These are phyloP conservation scores for Neomonachus schauinslandi DNA, from an alignment of 2,113 vertebrate species.

Conservation along the genomic window DNA sequence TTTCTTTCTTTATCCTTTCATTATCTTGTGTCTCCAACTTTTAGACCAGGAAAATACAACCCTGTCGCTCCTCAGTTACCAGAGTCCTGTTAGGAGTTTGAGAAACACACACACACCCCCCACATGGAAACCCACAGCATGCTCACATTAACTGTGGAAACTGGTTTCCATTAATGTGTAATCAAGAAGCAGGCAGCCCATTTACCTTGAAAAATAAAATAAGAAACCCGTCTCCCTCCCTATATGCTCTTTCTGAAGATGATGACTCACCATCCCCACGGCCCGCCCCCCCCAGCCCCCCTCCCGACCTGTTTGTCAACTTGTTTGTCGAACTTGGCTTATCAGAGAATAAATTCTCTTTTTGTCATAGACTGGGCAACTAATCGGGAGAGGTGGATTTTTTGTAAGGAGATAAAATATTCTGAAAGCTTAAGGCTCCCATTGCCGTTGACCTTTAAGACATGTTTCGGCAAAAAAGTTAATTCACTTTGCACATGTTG, in stretches of 20 bases:
- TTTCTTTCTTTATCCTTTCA: constrained; percentile 66
- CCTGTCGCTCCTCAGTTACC: constrained; percentile 22
- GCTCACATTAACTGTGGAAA: constrained; percentile 72
- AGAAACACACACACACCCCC: neutral
- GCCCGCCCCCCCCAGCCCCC: neutral
- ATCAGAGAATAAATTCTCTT: constrained; percentile 8
- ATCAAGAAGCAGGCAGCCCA: constrained; percentile 77
- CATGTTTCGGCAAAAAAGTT: constrained; percentile 94
- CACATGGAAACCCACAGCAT: neutral
- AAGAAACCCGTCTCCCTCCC: constrained; percentile 68
- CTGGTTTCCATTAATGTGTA: constrained; percentile 74
- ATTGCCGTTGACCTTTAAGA: constrained; percentile 89
- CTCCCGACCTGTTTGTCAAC: constrained; percentile 72
- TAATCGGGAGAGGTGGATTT: constrained; percentile 81
- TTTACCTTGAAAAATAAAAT: constrained; percentile 70
- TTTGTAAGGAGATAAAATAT: constrained; percentile 86
- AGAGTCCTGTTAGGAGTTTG: neutral
- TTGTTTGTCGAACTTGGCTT: constrained; percentile 75
- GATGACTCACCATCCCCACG: neutral
- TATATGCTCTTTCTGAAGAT: neutral
- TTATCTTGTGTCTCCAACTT: constrained; percentile 38
- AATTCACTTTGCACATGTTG: constrained; percentile 98
- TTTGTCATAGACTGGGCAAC: constrained; percentile 69
- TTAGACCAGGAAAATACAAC: constrained; percentile 57
- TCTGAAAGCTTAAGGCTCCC: constrained; percentile 85